phyloP scores from a whole-genome alignment of 1,140 invertebrate species.

The Rhopalosiphum maidis region DNA sequence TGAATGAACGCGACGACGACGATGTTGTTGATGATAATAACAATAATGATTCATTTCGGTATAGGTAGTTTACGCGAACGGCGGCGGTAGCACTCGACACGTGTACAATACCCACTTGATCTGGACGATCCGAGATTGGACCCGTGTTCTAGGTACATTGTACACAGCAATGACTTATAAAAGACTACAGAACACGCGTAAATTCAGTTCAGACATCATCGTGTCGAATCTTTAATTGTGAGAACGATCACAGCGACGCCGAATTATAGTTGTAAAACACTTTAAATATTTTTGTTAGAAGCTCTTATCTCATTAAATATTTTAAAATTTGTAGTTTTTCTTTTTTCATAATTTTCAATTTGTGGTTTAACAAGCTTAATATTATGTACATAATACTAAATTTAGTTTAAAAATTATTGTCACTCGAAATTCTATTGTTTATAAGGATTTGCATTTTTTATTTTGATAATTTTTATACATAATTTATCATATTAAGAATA shows the following conservation, averaged over 20 bases:
- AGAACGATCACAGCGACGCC: not conserved
- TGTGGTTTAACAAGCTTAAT: no score
- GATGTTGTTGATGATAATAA: not conserved
- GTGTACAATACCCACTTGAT: not conserved
- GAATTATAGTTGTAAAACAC: not conserved
- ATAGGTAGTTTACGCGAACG: not conserved
- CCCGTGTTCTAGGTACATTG: not conserved
- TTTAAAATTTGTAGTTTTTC: no score
- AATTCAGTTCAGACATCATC: not conserved
- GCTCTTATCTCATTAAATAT: no score
- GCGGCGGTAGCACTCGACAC: not conserved
- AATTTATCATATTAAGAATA: not conserved
- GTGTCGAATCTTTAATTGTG: not conserved
- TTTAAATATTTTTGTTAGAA: no score
- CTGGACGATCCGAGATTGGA: not conserved
- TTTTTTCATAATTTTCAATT: no score
- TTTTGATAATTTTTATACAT: not conserved
- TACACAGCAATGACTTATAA: not conserved
- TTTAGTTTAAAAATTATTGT: no score
- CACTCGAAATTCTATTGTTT: no score
- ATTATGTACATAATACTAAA: no score
- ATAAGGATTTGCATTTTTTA: no score
- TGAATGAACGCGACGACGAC: constrained; percentile 14
- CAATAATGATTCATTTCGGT: not conserved
- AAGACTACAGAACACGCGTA: not conserved